Percentiles rank a stretch among this genome's conserved stretches.
Evolutionary conservation across 2,888 invertebrate genomes (phyloP).

Genomic region (Rotaria socialis): DNA sequence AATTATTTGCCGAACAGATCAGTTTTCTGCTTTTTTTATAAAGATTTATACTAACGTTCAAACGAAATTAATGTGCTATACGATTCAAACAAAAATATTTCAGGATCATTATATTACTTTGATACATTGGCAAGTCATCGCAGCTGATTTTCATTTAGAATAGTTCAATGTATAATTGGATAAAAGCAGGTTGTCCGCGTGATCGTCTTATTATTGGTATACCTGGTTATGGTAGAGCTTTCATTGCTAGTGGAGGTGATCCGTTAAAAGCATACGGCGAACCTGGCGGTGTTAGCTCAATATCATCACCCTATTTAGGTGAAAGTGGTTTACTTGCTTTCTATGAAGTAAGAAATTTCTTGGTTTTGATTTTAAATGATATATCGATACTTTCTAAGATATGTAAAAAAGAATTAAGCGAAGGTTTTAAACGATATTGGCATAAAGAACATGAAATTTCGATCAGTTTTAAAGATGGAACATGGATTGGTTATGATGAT

Average conservation of each 20-base stretch:
- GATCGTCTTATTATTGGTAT: constrained; percentile 43
- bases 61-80: too few species aligned
- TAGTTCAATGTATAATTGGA: constrained; percentile 44
- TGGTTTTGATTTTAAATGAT: too few species aligned
- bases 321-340: constrained; percentile 45
- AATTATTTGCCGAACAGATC: too few species aligned
- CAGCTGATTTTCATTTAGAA: constrained; percentile 5
- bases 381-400: neutral
- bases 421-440: constrained; percentile 46
- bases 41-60: too few species aligned
- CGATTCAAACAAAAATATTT: too few species aligned
- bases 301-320: constrained; percentile 41
- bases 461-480: constrained; percentile 45
- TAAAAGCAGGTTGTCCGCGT: constrained; percentile 42
- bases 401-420: constrained; percentile 40
- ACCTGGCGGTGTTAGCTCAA: constrained; percentile 38
- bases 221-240: constrained; percentile 44
- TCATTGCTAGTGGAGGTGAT: constrained; percentile 32
- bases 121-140: too few species aligned
- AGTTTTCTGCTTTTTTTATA: too few species aligned
- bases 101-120: too few species aligned
- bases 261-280: constrained; percentile 45
- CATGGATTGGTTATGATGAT: constrained; percentile 46
- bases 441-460: constrained; percentile 43
- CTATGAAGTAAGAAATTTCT: constrained; percentile 37